Conservation (phyloP, 2,113 vertebrate genomes). For the Lagopus muta region DNA sequence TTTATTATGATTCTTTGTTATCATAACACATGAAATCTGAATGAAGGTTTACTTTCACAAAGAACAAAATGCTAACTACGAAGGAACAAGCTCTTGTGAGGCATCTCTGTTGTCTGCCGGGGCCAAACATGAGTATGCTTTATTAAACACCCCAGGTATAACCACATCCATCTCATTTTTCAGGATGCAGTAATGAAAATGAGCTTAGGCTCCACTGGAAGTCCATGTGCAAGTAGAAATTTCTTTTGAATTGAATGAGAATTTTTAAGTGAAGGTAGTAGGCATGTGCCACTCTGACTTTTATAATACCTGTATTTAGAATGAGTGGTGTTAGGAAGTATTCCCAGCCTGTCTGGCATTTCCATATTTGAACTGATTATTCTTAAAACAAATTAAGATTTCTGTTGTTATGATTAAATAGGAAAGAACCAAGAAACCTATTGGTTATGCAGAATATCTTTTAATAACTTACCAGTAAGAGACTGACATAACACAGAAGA, state of each 20-base stretch:
- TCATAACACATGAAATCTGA: not conserved
- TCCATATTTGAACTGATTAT: not conserved
- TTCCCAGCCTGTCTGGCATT: not conserved
- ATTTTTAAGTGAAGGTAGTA: not conserved
- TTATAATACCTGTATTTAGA: not conserved
- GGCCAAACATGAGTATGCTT: not conserved
- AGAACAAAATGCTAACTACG: not conserved
- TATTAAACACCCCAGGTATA: not conserved
- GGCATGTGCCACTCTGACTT: not conserved
- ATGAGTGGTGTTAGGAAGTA: too few species aligned
- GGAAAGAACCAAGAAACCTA: not conserved
- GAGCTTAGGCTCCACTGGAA: accelerated
- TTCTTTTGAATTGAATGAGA: not conserved
- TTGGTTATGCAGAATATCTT: not conserved
- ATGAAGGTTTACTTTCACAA: not conserved
- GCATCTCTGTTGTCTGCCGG: not conserved
- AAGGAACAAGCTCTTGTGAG: not conserved
- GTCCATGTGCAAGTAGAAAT: not conserved
- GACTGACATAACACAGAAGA: not conserved
- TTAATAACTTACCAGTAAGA: not conserved
- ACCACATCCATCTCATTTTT: not conserved
- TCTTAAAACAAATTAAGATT: not conserved
- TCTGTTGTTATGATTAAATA: not conserved
- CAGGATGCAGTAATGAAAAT: not conserved
- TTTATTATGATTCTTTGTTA: not conserved